Evolutionary conservation across 2,888 invertebrate genomes (phyloP), one percentile per base, ranked within the genome.

Genomic region (Lasius fuliginosus): DNA sequence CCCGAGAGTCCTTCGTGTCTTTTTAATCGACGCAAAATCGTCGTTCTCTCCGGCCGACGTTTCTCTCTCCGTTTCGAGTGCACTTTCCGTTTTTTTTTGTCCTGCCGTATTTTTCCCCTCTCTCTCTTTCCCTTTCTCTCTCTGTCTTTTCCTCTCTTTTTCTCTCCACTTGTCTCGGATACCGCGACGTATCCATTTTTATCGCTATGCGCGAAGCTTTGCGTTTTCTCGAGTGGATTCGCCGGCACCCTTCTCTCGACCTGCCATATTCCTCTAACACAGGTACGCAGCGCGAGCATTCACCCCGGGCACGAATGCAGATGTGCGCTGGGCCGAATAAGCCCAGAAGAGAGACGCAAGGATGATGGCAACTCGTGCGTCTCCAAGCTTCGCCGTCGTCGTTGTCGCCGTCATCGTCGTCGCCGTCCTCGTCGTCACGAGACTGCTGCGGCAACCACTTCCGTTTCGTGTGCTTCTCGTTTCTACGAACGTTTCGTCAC

Each of bases 171-270:
- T 53, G 53, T 27, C 27, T 15, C 23, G 42, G 6, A 49, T 65
- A 67, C 15, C 83, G 62, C 86, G 88, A 79, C 64, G 82, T 88
- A 77, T 88, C 86, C 88, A 88, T 86, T 88, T 88, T 88, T 88
- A 75, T 84, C 86, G 84, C 36, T 62, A n/a, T 53, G 82, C 74
- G 53, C 84, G 84, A 71, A 76, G 73, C 86, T 77, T 69, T 60
- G 84, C 87, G 65, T 86, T 84, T 88, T 76, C 88, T 84, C 84
- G 82, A 88, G 89, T 88, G 88, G 86, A 84, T 88, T 83, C 76
- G 79, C 23, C 83, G 79, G 46, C 30, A 40, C 46, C 15, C 36
- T 53, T 77, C 62, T 46, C 56, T 33, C 75, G 53, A 68, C 83
- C 79, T 79, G 83, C 67, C 83, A 69, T 83, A 68, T 83, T 83